These are phyloP conservation scores for Tribolium castaneum DNA, from an alignment of 1,140 invertebrate genomes.

Conservation along the genomic window DNA sequence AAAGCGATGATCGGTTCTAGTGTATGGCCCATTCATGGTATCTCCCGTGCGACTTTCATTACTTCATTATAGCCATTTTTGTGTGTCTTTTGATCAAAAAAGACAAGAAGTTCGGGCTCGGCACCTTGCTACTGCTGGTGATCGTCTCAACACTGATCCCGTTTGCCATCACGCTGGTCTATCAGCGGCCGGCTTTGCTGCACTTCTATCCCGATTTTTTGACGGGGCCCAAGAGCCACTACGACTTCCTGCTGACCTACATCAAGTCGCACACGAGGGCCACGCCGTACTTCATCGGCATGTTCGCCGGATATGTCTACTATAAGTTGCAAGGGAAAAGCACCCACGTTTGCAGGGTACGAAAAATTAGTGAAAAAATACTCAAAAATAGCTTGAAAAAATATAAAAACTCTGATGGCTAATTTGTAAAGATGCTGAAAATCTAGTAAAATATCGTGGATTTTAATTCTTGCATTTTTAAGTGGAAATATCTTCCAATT, in stretches of 20 bases:
- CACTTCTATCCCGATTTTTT: conserved; percentile 68
- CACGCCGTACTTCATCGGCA: conserved; percentile 67
- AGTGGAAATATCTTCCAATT: background rate
- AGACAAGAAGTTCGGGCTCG: conserved; percentile 56
- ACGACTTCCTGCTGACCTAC: conserved; percentile 67
- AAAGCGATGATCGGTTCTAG: conserved; percentile 63
- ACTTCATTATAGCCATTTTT: conserved; percentile 73
- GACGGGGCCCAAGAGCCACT: conserved; percentile 63
- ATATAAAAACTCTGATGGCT: too few relatives aligned
- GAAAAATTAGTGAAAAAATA: background rate
- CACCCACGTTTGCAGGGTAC: conserved; percentile 63
- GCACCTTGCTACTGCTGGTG: conserved; percentile 48
- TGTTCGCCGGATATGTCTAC: conserved; percentile 66
- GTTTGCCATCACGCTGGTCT: conserved; percentile 65
- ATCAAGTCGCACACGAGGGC: conserved; percentile 69
- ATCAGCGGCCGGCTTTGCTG: conserved; percentile 65
- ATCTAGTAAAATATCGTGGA: too few relatives aligned
- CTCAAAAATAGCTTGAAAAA: too few relatives aligned
- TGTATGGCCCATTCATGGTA: conserved; percentile 82
- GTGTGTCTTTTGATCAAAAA: conserved; percentile 68
- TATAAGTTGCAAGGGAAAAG: conserved; percentile 59
- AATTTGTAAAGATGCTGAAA: too few relatives aligned
- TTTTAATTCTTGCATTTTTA: too few relatives aligned
- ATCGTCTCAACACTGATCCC: conserved; percentile 61
- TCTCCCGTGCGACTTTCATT: conserved; percentile 81